Conservation (phyloP, 1,140 invertebrate genomes). For the Cydia strobilella region DNA sequence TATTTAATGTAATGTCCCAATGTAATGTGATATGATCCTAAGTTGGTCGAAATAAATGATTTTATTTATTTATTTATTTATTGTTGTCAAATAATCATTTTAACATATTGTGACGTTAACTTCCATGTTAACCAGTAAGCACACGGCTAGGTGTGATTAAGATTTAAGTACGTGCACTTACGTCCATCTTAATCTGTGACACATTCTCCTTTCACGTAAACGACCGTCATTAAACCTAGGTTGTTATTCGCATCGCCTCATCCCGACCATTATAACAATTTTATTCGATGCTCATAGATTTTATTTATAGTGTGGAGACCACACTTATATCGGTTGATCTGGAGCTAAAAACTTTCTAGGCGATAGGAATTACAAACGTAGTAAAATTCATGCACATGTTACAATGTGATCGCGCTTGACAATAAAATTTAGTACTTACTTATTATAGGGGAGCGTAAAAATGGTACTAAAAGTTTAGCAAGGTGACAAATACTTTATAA, state of each 20-base stretch:
- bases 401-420: constrained; percentile 6
- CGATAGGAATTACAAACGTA: neutral
- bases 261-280: neutral
- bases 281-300: too few species aligned
- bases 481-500: constrained; percentile 11
- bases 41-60: too few species aligned
- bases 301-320: too few species aligned
- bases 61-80: too few species aligned
- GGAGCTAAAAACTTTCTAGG: neutral
- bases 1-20: too few species aligned
- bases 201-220: neutral
- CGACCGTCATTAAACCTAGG: neutral
- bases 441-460: neutral
- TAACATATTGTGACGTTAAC: neutral
- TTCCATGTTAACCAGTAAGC: neutral
- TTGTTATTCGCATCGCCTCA: neutral
- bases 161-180: neutral
- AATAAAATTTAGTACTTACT: constrained; percentile 18
- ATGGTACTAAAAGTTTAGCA: neutral
- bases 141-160: neutral
- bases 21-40: too few species aligned
- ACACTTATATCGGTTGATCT: too few species aligned
- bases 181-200: neutral
- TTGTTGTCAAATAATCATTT: too few species aligned
- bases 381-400: neutral